A percentile compares a stretch with the other conserved stretches of the same genome.
Conservation (phyloP, 2,113 vertebrate genomes). For the Gnathonemus longibarbis region DNA sequence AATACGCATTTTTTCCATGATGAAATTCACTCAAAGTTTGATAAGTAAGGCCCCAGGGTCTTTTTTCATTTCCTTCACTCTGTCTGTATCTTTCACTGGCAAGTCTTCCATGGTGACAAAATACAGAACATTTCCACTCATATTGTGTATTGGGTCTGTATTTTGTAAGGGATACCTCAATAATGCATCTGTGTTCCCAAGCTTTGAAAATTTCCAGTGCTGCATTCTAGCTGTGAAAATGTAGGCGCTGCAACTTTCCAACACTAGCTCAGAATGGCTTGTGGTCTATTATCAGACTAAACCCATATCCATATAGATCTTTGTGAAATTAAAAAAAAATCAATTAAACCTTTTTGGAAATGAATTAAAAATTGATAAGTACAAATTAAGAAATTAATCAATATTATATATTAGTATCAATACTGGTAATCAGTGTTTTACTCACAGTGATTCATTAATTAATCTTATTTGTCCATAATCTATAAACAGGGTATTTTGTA, state of each 20-base stretch:
- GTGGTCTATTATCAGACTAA: background rate
- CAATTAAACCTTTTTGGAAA: background rate
- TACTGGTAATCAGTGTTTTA: background rate
- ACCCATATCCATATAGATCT: background rate
- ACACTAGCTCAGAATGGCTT: background rate
- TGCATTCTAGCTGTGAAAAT: background rate
- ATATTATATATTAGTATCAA: background rate
- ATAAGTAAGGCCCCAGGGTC: background rate
- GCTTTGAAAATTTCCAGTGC: background rate
- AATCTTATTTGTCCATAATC: background rate
- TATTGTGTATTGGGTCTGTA: background rate
- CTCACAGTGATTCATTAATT: background rate
- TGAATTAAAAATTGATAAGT: background rate
- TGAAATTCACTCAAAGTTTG: too few relatives aligned
- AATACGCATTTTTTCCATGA: too few relatives aligned
- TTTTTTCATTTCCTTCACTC: background rate
- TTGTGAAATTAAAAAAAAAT: background rate
- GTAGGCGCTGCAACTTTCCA: background rate
- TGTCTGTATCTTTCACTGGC: background rate
- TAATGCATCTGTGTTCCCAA: background rate
- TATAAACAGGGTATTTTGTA: background rate
- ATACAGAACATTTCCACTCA: background rate
- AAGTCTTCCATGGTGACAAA: background rate
- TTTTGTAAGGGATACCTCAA: background rate
- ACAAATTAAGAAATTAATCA: background rate